Percentiles rank a stretch among this genome's conserved stretches.
phyloP scores from a whole-genome alignment of 2,113 vertebrate species.

The Tympanuchus pallidicinctus region DNA sequence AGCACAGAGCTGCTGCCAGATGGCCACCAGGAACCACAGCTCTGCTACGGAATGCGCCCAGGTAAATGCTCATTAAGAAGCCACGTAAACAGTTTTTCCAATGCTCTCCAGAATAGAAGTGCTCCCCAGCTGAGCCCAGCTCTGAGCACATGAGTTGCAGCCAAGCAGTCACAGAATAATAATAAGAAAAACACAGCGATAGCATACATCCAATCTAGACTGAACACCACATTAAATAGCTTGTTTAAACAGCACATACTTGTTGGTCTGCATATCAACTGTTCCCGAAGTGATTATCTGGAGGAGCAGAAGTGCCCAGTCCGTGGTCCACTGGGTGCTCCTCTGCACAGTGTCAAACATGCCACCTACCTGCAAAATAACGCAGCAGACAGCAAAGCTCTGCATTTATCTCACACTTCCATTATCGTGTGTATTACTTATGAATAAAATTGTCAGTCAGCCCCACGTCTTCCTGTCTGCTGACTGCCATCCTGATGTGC shows the following conservation, averaged over 20 bases:
- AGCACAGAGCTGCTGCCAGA: neutral
- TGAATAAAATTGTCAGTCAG: neutral
- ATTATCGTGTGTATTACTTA: fast-evolving
- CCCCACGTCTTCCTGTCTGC: neutral
- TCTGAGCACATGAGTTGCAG: fast-evolving
- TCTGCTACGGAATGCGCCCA: fast-evolving
- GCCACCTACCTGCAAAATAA: constrained; percentile 71
- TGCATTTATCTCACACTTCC: fast-evolving
- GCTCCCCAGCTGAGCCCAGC: neutral
- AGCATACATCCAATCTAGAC: neutral
- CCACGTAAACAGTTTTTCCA: neutral
- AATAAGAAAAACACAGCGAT: neutral
- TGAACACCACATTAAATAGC: neutral
- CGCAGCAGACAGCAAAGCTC: neutral
- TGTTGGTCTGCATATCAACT: constrained; percentile 78
- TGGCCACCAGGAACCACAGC: fast-evolving
- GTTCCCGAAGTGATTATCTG: constrained; percentile 80
- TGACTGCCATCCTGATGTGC: neutral
- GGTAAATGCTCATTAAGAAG: neutral
- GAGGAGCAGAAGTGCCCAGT: constrained; percentile 82
- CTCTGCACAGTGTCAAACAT: constrained; percentile 80
- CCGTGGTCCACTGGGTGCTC: constrained; percentile 78
- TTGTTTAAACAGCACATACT: neutral
- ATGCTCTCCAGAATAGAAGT: neutral
- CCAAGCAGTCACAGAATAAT: neutral